Evolutionary conservation across 2,797 vertebrate genomes (phyloP).

Genomic region (Tokudaia muenninki): DNA sequence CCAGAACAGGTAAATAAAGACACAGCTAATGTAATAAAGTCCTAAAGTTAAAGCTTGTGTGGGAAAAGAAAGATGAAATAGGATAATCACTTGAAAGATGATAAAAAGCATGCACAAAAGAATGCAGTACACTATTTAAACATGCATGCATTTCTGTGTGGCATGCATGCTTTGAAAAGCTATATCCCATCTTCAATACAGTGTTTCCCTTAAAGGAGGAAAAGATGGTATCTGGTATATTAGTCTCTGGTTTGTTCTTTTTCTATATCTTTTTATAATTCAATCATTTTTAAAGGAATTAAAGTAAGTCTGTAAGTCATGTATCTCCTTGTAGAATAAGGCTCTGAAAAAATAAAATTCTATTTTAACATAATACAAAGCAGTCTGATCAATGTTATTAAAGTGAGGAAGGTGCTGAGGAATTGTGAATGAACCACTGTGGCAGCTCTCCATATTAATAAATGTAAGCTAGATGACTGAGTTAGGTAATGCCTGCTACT

Average conservation of each 20-base stretch:
- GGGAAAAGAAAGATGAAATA: neutral
- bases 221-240: neutral
- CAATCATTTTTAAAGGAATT: slow-evolving; percentile 45
- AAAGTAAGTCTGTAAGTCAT: neutral
- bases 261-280: slow-evolving; percentile 24
- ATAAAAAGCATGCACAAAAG: neutral
- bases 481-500: neutral
- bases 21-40: neutral
- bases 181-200: neutral
- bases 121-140: neutral
- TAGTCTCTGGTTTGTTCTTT: neutral
- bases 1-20: too few species aligned
- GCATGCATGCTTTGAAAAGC: neutral
- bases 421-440: neutral
- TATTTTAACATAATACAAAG: slow-evolving; percentile 1
- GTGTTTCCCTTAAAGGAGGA: neutral
- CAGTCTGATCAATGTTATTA: slow-evolving; percentile 18
- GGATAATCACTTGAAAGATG: neutral
- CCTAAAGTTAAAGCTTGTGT: neutral
- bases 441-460: neutral
- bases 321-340: neutral
- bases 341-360: neutral
- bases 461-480: neutral
- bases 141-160: neutral
- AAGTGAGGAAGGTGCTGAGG: neutral